Percentiles rank a stretch among this genome's conserved stretches.
Evolutionary conservation across 2,113 vertebrate genomes (phyloP).

Genomic region (Datnioides undecimradiatus): DNA sequence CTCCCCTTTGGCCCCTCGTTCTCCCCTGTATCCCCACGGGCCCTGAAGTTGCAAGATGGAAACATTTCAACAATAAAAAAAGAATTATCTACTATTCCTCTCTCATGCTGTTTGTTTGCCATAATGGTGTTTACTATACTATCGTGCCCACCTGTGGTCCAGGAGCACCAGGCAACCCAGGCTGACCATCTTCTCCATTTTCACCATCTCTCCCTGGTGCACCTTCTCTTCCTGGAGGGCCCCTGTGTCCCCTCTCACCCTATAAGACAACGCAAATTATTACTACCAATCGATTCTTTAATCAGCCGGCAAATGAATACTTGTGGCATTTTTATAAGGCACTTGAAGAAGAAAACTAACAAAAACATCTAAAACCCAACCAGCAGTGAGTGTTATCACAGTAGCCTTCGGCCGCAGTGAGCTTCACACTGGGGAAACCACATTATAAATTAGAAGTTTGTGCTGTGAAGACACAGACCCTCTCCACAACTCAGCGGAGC

Average conservation of each 20-base stretch:
- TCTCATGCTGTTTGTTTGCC: neutral
- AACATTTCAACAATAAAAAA: neutral
- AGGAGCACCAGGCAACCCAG: conserved; percentile 80
- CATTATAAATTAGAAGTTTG: conserved; percentile 5
- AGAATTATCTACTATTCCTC: neutral
- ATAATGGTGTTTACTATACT: neutral
- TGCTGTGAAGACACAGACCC: neutral
- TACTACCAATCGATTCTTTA: neutral
- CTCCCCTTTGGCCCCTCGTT: conserved; percentile 86
- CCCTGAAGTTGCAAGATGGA: conserved; percentile 79
- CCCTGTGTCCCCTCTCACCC: conserved; percentile 85
- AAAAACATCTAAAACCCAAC: neutral
- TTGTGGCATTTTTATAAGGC: neutral
- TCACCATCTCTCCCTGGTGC: conserved; percentile 83
- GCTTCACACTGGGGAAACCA: neutral
- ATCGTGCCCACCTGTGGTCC: conserved; percentile 83
- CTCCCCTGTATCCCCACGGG: conserved; percentile 88
- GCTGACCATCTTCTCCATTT: conserved; percentile 85
- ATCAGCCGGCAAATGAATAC: neutral
- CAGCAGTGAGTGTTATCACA: neutral
- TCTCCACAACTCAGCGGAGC: conserved; percentile 12
- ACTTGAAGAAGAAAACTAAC: neutral
- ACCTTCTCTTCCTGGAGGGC: conserved; percentile 83
- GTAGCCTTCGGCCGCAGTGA: neutral
- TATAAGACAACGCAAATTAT: conserved; percentile 58